Percentiles rank a stretch among this genome's conserved stretches.
Conservation (phyloP, 2,113 vertebrate species). For the Lepus timidus region DNA sequence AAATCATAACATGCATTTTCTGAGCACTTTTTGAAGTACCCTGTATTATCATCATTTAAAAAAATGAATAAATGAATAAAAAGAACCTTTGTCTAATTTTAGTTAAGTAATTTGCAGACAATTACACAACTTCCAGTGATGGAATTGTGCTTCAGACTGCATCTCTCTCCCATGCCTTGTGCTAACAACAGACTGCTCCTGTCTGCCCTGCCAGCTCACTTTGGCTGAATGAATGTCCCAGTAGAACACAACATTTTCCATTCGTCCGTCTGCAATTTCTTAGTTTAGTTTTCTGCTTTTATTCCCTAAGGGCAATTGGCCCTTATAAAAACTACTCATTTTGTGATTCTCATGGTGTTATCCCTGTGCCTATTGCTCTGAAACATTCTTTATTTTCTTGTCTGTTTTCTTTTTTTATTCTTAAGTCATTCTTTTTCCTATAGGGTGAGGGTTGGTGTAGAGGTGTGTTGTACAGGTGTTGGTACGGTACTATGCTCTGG, state of each 20-base stretch:
- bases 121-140: neutral
- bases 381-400: too few species aligned
- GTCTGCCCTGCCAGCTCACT: neutral
- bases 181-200: too few species aligned
- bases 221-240: neutral
- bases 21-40: too few species aligned
- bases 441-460: neutral
- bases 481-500: rapidly evolving
- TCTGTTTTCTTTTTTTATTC: too few species aligned
- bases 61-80: neutral
- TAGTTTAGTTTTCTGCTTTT: neutral
- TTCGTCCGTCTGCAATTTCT: neutral
- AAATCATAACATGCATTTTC: too few species aligned
- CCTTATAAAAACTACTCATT: neutral
- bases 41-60: neutral
- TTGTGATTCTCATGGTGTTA: too few species aligned
- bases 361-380: neutral
- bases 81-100: neutral
- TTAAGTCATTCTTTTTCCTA: neutral
- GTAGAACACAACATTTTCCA: rapidly evolving
- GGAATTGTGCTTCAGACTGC: neutral
- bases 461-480: neutral
- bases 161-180: neutral
- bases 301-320: neutral
- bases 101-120: neutral